These are phyloP conservation scores for Ophthalmotilapia sp. DNA, from an alignment of 2,113 vertebrate species.

Conservation along the genomic window DNA sequence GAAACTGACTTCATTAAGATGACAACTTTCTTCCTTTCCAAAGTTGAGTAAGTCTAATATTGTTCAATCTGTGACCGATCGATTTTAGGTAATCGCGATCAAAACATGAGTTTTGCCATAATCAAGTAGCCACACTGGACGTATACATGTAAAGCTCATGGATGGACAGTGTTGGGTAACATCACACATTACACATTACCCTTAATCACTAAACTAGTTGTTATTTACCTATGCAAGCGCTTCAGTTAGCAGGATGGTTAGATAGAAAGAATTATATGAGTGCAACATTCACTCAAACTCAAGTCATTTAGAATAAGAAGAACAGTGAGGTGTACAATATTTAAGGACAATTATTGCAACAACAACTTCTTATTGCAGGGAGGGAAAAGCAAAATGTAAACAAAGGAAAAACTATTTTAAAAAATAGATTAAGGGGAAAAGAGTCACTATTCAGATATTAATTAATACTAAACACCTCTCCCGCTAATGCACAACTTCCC, in stretches of 20 bases:
- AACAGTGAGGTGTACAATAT: not conserved
- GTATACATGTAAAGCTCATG: not conserved
- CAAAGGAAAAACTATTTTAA: not conserved
- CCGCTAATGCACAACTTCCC: not conserved
- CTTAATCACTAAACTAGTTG: not conserved
- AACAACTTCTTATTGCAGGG: not conserved
- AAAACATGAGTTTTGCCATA: not conserved
- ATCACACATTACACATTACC: not conserved
- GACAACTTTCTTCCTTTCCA: not conserved
- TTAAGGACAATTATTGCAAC: not conserved
- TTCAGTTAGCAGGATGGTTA: not conserved
- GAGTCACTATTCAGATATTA: not conserved
- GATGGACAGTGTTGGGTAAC: not conserved
- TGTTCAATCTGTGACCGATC: not conserved
- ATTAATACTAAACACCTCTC: not conserved
- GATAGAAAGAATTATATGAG: not conserved
- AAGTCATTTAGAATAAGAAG: not conserved
- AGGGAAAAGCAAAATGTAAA: not conserved
- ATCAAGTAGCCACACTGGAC: not conserved
- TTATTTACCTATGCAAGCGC: not conserved
- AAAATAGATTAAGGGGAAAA: rapidly evolving
- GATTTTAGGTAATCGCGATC: not conserved
- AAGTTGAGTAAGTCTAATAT: not conserved
- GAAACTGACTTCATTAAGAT: not conserved
- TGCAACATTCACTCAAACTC: not conserved